Evolutionary conservation across 2,797 vertebrate genomes (phyloP).

Genomic region (Tenualosa ilisha): DNA sequence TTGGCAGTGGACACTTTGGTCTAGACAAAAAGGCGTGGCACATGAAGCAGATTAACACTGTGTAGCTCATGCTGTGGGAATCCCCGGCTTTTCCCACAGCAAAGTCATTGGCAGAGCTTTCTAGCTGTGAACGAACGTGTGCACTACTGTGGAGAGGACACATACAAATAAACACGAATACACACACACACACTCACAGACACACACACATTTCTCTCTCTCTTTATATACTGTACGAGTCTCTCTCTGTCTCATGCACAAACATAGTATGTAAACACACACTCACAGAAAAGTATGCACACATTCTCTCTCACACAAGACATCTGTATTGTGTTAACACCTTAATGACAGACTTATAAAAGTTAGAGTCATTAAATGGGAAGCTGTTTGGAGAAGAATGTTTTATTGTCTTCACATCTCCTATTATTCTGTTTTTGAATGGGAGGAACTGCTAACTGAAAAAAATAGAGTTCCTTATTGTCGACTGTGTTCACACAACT

Average conservation of each 20-base stretch:
- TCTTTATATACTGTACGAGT: not conserved
- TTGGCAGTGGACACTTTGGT: not conserved
- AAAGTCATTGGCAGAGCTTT: not conserved
- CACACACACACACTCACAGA: not conserved
- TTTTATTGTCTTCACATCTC: too few relatives aligned
- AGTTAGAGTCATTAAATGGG: too few relatives aligned
- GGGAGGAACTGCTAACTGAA: too few relatives aligned
- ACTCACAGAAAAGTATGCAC: too few relatives aligned
- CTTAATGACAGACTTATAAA: not conserved
- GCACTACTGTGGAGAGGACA: not conserved
- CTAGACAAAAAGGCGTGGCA: not conserved
- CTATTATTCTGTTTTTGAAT: too few relatives aligned
- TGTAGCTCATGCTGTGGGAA: not conserved
- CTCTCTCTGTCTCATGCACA: slow-evolving; percentile 32
- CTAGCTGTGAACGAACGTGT: not conserved
- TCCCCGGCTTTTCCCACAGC: not conserved
- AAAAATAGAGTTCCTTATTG: too few relatives aligned
- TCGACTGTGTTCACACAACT: too few relatives aligned
- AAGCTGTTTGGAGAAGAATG: too few relatives aligned
- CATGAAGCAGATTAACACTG: not conserved
- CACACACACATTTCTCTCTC: not conserved
- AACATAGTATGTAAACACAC: not conserved
- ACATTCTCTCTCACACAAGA: too few relatives aligned
- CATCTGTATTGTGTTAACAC: not conserved
- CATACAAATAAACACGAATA: slow-evolving; percentile 25